phyloP scores from a whole-genome alignment of 1,140 invertebrate species.

The Drosophila truncata region DNA sequence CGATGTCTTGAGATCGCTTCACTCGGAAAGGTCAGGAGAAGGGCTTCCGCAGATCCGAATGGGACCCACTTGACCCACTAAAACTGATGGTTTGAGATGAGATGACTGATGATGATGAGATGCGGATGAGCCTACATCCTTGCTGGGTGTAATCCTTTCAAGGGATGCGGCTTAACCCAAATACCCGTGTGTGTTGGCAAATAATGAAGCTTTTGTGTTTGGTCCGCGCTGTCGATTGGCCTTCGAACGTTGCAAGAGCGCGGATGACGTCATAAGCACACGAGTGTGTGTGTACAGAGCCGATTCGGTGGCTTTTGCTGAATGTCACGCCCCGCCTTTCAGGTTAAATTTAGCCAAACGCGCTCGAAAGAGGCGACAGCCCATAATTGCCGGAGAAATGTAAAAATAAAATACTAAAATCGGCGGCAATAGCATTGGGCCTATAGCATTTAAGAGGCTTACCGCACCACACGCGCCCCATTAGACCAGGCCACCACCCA shows the following conservation, averaged over 20 bases:
- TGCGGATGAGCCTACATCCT: conserved; percentile 25
- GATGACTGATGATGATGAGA: conserved; percentile 34
- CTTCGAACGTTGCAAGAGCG: conserved; percentile 51
- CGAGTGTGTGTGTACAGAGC: not conserved
- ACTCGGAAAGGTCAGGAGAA: conserved; percentile 15
- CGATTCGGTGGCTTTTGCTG: conserved; percentile 33
- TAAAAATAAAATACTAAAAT: conserved; percentile 52
- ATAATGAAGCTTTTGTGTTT: conserved; percentile 52
- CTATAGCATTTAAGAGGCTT: conserved; percentile 49
- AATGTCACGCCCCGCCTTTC: conserved; percentile 47
- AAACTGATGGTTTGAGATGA: conserved; percentile 23
- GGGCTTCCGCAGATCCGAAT: conserved; percentile 2
- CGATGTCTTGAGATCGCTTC: conserved; percentile 29
- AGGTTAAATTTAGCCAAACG: conserved; percentile 49
- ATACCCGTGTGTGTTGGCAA: conserved; percentile 43
- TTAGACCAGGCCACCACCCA: conserved; percentile 1
- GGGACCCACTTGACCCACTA: conserved; percentile 54
- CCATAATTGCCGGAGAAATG: conserved; percentile 46
- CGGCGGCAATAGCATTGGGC: conserved; percentile 18
- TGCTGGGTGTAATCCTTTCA: conserved; percentile 49
- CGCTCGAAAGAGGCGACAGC: conserved; percentile 28
- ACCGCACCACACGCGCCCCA: conserved; percentile 44
- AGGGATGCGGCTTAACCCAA: conserved; percentile 50
- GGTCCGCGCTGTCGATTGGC: conserved; percentile 30
- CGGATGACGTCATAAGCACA: conserved; percentile 48